Evolutionary conservation across 1,140 invertebrate species (phyloP).

Genomic region (Cydia amplana): DNA sequence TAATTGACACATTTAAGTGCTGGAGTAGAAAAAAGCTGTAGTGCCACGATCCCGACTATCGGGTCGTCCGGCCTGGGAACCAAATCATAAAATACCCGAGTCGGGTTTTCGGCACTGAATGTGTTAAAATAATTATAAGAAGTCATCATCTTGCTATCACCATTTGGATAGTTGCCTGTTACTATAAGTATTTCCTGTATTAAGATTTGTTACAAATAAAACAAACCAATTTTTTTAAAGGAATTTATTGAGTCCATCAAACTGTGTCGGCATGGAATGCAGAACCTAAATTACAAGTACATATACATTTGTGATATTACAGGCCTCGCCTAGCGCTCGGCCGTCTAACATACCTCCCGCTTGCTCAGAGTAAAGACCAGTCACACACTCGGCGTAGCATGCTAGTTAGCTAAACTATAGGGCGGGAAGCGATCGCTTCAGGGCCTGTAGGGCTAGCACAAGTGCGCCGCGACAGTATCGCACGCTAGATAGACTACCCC

Average conservation of each 20-base stretch:
- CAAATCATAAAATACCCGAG: too few relatives aligned
- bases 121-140: too few relatives aligned
- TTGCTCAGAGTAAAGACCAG: neutral
- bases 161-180: neutral
- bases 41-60: too few relatives aligned
- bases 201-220: slow-evolving; percentile 32
- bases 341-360: neutral
- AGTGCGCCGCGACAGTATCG: neutral
- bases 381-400: neutral
- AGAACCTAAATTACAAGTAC: slow-evolving; percentile 66
- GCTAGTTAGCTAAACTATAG: slow-evolving; percentile 1
- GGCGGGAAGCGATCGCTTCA: neutral
- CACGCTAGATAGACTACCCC: neutral
- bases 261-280: slow-evolving; percentile 76
- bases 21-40: too few relatives aligned
- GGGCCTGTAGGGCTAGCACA: neutral
- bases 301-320: slow-evolving; percentile 46
- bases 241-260: slow-evolving; percentile 75
- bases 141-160: too few relatives aligned
- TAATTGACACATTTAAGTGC: too few relatives aligned
- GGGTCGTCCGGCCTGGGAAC: too few relatives aligned
- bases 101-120: too few relatives aligned
- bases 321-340: slow-evolving; percentile 32
- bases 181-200: slow-evolving; percentile 20
- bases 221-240: slow-evolving; percentile 42